Conservation (phyloP, 2,888 invertebrate species). For the Lottia gigantea region DNA sequence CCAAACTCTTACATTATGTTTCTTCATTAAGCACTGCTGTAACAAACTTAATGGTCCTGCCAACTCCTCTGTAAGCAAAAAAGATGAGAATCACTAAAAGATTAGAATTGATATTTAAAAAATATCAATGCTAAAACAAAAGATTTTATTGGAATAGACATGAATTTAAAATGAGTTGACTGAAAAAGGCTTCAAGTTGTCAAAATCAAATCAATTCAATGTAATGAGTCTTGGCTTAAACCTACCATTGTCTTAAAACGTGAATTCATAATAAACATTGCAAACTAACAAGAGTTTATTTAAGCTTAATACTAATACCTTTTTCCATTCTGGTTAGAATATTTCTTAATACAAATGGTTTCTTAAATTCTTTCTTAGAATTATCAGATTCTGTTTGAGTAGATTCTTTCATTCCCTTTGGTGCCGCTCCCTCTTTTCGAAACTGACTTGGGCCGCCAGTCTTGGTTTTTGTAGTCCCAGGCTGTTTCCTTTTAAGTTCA, state of each 20-base stretch:
- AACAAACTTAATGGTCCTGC: conserved; percentile 60
- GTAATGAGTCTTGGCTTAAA: no score
- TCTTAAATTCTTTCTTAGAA: not conserved
- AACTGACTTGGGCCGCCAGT: not conserved
- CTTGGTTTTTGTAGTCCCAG: not conserved
- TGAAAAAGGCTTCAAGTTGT: no score
- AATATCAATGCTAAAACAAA: no score
- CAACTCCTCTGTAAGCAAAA: conserved; percentile 31
- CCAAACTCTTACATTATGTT: conserved; percentile 74
- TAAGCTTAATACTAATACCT: conserved; percentile 29
- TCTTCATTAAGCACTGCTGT: conserved; percentile 54
- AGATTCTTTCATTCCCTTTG: not conserved
- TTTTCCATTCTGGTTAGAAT: conserved; percentile 47
- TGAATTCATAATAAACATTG: no score
- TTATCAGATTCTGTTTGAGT: not conserved
- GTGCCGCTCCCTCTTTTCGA: not conserved
- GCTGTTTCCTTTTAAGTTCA: no score
- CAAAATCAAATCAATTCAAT: no score
- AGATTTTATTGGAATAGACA: no score
- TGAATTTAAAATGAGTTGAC: no score
- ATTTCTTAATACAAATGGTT: conserved; percentile 22
- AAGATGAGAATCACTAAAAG: not conserved
- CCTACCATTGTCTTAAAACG: no score
- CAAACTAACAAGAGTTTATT: not conserved
- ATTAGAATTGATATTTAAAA: no score